phyloP scores from a whole-genome alignment of 2,797 vertebrate species.

The Chlorospingus flavigularis region DNA sequence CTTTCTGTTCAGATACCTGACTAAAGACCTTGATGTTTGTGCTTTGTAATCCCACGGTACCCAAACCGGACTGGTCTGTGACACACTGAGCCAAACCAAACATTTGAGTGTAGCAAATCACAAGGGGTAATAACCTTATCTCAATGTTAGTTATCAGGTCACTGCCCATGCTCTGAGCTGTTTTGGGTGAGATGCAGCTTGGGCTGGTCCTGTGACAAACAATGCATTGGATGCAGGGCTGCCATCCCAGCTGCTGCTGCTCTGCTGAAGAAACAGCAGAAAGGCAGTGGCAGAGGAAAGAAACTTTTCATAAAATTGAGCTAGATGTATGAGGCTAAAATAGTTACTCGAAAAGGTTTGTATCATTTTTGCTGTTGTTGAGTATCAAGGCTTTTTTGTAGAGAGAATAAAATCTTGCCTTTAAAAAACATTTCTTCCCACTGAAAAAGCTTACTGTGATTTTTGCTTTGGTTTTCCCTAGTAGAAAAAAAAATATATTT shows the following conservation, averaged over 20 bases:
- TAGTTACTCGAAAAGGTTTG: not conserved
- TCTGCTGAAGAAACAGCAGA: not conserved
- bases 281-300: not conserved
- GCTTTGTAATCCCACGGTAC: not conserved
- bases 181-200: not conserved
- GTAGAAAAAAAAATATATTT: not conserved
- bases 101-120: not conserved
- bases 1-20: not conserved
- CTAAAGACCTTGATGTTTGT: not conserved
- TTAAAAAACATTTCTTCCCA: not conserved
- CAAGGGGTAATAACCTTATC: not conserved
- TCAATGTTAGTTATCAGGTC: not conserved
- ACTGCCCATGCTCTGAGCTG: not conserved
- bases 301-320: not conserved
- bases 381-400: not conserved
- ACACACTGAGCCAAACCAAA: not conserved
- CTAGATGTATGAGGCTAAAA: not conserved
- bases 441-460: not conserved
- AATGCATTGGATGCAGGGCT: not conserved
- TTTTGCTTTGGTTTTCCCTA: not conserved
- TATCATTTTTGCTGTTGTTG: not conserved
- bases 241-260: not conserved
- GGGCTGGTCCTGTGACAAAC: accelerated
- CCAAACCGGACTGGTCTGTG: not conserved
- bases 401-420: not conserved